These are phyloP conservation scores for Apotomis capreana DNA, from an alignment of 2,888 invertebrate genomes.

Conservation along the genomic window DNA sequence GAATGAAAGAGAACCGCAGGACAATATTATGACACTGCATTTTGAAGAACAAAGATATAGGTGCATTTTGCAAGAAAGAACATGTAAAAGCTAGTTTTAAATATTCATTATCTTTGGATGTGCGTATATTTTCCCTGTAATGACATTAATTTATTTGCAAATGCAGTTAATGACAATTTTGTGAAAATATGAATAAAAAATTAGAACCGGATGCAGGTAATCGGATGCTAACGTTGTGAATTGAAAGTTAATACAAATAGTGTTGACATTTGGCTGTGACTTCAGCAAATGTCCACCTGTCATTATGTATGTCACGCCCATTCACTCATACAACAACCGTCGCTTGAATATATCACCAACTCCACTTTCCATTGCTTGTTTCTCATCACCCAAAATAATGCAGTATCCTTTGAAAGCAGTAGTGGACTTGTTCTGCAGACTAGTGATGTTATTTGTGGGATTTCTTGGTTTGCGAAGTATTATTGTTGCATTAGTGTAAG, in stretches of 20 bases:
- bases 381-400: background rate
- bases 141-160: background rate
- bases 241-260: constrained; percentile 44
- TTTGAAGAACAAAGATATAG: too few relatives aligned
- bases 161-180: background rate
- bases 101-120: too few relatives aligned
- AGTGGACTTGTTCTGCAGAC: background rate
- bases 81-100: too few relatives aligned
- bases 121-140: too few relatives aligned
- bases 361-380: constrained; percentile 4
- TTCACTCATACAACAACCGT: constrained; percentile 6
- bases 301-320: constrained; percentile 50
- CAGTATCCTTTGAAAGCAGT: background rate
- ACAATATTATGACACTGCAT: too few relatives aligned
- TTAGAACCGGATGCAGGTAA: constrained; percentile 34
- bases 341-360: background rate
- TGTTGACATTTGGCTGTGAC: constrained; percentile 56
- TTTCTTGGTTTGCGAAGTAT: constrained; percentile 28
- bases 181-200: constrained; percentile 8
- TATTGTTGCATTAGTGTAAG: constrained; percentile 56
- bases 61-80: too few relatives aligned
- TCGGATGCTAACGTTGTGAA: constrained; percentile 33
- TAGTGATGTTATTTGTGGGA: background rate
- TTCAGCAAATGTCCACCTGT: constrained; percentile 60
- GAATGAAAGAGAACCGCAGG: too few relatives aligned